These are phyloP conservation scores for Leucophora obtusa DNA, from an alignment of 2,888 invertebrate species.

Conservation along the genomic window DNA sequence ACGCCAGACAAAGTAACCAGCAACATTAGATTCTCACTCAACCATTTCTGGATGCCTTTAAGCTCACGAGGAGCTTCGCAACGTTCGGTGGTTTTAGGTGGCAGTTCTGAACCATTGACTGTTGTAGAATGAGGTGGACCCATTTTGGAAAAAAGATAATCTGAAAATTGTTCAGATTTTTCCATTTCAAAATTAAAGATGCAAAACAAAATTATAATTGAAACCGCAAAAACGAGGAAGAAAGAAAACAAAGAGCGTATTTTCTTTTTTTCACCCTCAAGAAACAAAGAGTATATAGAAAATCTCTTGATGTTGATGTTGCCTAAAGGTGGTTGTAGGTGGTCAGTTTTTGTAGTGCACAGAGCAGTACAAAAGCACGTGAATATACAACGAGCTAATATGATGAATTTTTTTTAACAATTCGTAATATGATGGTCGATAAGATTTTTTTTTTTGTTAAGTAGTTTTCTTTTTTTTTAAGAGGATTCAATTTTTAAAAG, in stretches of 20 bases:
- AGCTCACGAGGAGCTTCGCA: conserved; percentile 83
- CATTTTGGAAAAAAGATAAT: conserved; percentile 90
- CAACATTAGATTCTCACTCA: conserved; percentile 87
- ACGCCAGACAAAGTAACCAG: conserved; percentile 90
- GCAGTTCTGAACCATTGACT: conserved; percentile 78
- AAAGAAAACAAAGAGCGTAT: conserved; percentile 30
- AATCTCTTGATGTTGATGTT: conserved; percentile 10
- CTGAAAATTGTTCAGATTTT: conserved; percentile 86
- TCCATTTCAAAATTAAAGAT: conserved; percentile 78
- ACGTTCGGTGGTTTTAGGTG: conserved; percentile 81
- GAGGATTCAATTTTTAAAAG: background rate
- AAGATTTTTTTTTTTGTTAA: background rate
- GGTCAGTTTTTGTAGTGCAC: conserved; percentile 25
- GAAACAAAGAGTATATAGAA: conserved; percentile 1
- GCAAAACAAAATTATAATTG: conserved; percentile 24
- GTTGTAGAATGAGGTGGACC: conserved; percentile 82
- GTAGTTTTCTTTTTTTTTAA: background rate
- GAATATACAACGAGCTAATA: background rate
- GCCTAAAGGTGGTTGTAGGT: conserved; percentile 41
- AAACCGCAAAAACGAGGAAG: conserved; percentile 29
- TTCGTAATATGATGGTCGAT: background rate
- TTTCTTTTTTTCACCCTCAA: background rate
- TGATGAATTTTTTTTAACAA: background rate
- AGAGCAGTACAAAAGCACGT: background rate
- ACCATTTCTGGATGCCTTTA: conserved; percentile 84